Conservation (phyloP, 37 sponge, comb jelly and placozoan genomes). For the Haliclona indistincta region DNA sequence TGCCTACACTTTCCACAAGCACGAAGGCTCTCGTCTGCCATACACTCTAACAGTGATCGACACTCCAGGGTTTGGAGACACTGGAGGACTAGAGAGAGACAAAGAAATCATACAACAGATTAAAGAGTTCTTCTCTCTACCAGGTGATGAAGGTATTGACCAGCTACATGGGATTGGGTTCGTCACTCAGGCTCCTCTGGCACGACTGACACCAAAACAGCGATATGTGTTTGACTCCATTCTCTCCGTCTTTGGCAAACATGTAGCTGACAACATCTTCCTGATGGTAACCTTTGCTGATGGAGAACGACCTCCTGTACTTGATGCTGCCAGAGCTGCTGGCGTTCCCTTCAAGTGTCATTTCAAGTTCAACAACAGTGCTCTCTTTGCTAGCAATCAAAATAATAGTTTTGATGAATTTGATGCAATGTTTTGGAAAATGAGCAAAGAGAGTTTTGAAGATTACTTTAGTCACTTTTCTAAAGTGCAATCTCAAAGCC, state of each 20-base stretch:
- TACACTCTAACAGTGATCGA: conserved; percentile 48
- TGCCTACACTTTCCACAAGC: conserved; percentile 40
- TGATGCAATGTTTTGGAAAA: conserved; percentile 47
- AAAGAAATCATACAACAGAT: conserved; percentile 25
- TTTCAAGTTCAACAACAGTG: conserved; percentile 78
- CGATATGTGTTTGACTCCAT: conserved; percentile 52
- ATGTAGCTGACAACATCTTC: conserved; percentile 42
- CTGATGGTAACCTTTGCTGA: conserved; percentile 85
- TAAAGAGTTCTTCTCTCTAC: conserved; percentile 20
- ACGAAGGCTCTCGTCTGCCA: conserved; percentile 18
- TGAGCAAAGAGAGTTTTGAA: conserved; percentile 58
- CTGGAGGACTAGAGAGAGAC: conserved; percentile 43
- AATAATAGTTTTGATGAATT: not conserved
- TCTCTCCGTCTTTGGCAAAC: conserved; percentile 29
- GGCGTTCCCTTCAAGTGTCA: conserved; percentile 24
- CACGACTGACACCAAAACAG: conserved; percentile 44
- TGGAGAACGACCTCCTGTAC: conserved; percentile 53
- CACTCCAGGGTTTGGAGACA: conserved; percentile 64
- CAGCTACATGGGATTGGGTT: conserved; percentile 47
- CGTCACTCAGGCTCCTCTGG: conserved; percentile 46
- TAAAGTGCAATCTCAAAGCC: conserved; percentile 13
- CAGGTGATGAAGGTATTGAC: conserved; percentile 8
- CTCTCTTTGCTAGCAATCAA: conserved; percentile 29
- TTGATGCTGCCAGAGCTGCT: conserved; percentile 53
- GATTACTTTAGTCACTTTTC: conserved; percentile 50